Percentiles rank a stretch among this genome's conserved stretches.
Evolutionary conservation across 2,888 invertebrate species (phyloP).

Genomic region (Julus scanicus): DNA sequence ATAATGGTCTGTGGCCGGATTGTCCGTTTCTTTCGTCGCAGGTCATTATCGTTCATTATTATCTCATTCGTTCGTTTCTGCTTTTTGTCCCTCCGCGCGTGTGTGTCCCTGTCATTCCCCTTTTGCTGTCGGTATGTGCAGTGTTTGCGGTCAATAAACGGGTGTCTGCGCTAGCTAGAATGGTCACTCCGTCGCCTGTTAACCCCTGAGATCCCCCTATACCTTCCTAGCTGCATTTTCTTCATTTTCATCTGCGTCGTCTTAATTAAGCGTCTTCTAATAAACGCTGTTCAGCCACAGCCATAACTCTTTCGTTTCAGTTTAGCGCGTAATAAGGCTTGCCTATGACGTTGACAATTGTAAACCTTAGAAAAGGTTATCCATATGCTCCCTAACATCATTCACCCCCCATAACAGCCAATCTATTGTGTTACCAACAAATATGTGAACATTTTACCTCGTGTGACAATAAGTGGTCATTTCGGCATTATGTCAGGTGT

Average conservation of each 20-base stretch:
- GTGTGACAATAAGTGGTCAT: too few relatives aligned
- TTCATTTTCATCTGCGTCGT: neutral
- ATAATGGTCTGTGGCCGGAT: conserved; percentile 9
- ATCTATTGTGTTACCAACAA: too few relatives aligned
- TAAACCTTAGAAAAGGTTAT: too few relatives aligned
- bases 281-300: neutral
- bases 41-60: conserved; percentile 19
- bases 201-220: neutral
- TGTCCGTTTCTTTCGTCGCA: neutral
- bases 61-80: conserved; percentile 20
- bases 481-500: too few relatives aligned
- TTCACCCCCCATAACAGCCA: too few relatives aligned
- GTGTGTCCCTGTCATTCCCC: neutral
- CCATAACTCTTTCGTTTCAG: neutral
- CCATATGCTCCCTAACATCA: too few relatives aligned
- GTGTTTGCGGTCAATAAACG: conserved; percentile 32
- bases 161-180: neutral
- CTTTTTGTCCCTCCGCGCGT: neutral
- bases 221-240: neutral
- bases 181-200: neutral
- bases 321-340: too few relatives aligned
- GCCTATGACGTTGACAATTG: too few relatives aligned
- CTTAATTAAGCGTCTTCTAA: conserved; percentile 34
- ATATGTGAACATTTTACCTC: too few relatives aligned
- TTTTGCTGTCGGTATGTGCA: neutral